Base-by-base conservation (phyloP, 2,113 vertebrate genomes). In the Diphyllodes magnificus region DNA sequence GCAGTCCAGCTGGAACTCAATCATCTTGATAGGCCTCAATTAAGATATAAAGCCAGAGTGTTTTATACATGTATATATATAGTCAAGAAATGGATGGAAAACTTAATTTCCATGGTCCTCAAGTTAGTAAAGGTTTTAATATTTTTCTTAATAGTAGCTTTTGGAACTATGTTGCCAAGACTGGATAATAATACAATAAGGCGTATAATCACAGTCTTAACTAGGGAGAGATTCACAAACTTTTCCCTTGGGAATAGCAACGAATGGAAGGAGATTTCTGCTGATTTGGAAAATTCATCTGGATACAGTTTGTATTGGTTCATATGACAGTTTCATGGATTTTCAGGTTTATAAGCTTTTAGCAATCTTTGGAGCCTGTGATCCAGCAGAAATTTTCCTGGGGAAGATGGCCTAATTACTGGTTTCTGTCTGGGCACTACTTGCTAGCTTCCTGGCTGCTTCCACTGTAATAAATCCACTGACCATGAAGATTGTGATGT, bases 61-160 rank as follows among this genome's bases (percentile, higher is more conserved):
- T 42, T 77, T 50, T 28, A 22, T 68, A 53, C 0, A 5, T 31
- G 2, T 2, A 13, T 20, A 3, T 0, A 8, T 33, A 16, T 13
- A 37, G 12, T 17, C 10, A 57, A 31, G 10, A 63, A 30, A 33
- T 35, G 3, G 14, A 35, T 31, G 20, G 11, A 72, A 81, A 84
- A 35, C 8, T 31, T 70, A 21, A 79, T 80, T 79, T 82, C 8
- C 6, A 51, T 47, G 3, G 25, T 44, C 28, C 24, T 59, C 19
- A 53, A 56, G 20, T 61, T 23, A 54, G 49, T 24, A 30, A 77
- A 59, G 2, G 9, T 59, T 71, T 84, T 45, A 0, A 13, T 7
- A n/a, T 24, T 50, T 72, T 84, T 72, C 6, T 17, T 45, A 54
- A 9, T 19, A 9, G 3, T 33, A 54, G 4, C 7, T 40, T 95